Conservation (phyloP, 2,888 invertebrate genomes). For the Cryptocephalus moraei region DNA sequence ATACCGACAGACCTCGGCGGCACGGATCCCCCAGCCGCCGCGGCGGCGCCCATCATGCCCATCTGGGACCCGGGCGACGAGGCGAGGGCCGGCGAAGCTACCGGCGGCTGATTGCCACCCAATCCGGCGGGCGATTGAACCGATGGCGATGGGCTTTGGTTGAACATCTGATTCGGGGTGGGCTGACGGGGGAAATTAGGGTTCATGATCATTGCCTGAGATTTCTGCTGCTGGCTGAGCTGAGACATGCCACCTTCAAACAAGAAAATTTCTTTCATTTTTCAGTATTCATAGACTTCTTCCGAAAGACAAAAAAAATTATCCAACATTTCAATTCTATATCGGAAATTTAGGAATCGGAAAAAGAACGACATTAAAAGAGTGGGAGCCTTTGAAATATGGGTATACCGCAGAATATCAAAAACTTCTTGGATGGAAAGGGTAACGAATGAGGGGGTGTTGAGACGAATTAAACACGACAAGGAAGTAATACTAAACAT, state of each 20-base stretch:
- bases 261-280: neutral
- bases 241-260: constrained; percentile 28
- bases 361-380: too few relatives aligned
- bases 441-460: too few relatives aligned
- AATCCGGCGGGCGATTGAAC: constrained; percentile 57
- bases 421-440: too few relatives aligned
- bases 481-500: too few relatives aligned
- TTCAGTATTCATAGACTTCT: too few relatives aligned
- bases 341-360: too few relatives aligned
- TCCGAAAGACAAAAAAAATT: too few relatives aligned
- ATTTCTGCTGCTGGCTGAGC: constrained; percentile 21
- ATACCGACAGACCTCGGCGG: constrained; percentile 47
- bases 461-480: neutral
- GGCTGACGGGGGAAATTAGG: constrained; percentile 46
- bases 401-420: too few relatives aligned
- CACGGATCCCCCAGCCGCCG: constrained; percentile 39
- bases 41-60: constrained; percentile 42
- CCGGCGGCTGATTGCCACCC: constrained; percentile 34
- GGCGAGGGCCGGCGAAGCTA: constrained; percentile 57
- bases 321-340: too few relatives aligned
- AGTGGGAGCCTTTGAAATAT: too few relatives aligned
- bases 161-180: constrained; percentile 64
- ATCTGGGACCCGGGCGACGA: constrained; percentile 59
- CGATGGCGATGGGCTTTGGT: constrained; percentile 71
- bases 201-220: constrained; percentile 13